Evolutionary conservation across 2,888 invertebrate species (phyloP).

Genomic region (Drosophila mayaguana): DNA sequence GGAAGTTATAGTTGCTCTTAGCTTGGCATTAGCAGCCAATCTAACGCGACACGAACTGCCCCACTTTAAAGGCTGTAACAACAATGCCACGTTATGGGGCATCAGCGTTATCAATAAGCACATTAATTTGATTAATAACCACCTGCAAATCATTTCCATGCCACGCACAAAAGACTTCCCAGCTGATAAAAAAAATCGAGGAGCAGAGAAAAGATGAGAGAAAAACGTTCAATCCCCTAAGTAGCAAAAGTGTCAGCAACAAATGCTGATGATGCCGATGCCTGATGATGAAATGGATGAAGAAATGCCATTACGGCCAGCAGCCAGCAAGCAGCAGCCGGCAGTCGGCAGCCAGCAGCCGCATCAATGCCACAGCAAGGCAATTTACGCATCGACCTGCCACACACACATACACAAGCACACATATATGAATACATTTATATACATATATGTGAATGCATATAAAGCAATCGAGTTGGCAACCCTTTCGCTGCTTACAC

Average conservation of each 20-base stretch:
- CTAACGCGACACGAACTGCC: conserved; percentile 11
- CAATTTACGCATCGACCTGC: conserved; percentile 75
- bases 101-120: conserved; percentile 79
- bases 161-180: conserved; percentile 62
- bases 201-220: neutral
- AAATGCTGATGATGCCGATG: conserved; percentile 76
- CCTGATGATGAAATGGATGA: conserved; percentile 53
- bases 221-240: conserved; percentile 58
- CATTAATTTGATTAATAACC: conserved; percentile 84
- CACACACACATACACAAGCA: conserved; percentile 8
- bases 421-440: neutral
- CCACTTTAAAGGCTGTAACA: conserved; percentile 33
- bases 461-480: conserved; percentile 45
- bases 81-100: conserved; percentile 57
- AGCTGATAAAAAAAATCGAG: conserved; percentile 51
- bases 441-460: neutral
- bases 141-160: conserved; percentile 83
- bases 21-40: conserved; percentile 20
- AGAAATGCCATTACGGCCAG: conserved; percentile 75
- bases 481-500: conserved; percentile 68
- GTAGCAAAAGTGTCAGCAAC: conserved; percentile 77
- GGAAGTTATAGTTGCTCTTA: conserved; percentile 28
- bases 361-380: conserved; percentile 62
- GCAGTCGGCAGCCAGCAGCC: conserved; percentile 46
- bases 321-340: conserved; percentile 45